Base-by-base conservation (phyloP, 2,113 vertebrate genomes). In the Tyrannus savana region DNA sequence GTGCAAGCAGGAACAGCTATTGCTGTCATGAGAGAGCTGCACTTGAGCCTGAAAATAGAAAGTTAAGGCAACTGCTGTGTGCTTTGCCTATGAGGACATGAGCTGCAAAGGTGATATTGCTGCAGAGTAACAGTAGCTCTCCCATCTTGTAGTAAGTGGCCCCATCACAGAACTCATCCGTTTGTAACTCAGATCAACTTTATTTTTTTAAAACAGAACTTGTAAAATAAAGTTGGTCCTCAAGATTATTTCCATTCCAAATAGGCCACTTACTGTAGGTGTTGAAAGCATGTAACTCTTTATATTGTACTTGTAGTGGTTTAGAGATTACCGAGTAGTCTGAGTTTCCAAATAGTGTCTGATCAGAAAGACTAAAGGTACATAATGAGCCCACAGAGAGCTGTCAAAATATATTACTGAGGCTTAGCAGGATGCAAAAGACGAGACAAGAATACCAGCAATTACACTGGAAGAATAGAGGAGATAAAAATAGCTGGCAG, bases 401-500 rank as follows among this genome's bases (percentile, higher is more conserved):
- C 60, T 93, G 78, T 79, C 92, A 85, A 75, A 87, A 92, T 67
- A 13, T 4, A 64, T 78, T 68, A 78, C 7, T 50, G 58, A 87
- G 68, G 52, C 49, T 88, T 86, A 79, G 67, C 60, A 88, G n/a
- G 60, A 90, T 84, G 49, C 50, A 89, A 58, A 60, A 46, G 44
- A 18, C 14, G 83, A 82, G 56, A 24, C 35, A 56, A 87, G 50
- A 87, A 86, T 64, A 84, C 27, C 63, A 81, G 56, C 72, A 87
- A 58, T 87, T 77, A 84, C 27, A n/a, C 5, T 25, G 59, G 35
- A 33, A 71, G 60, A 87, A 56, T 0, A 95, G 44, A 77, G 31
- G 55, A 79, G 44, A 73, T n/a, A 84, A 86, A 94, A 94, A 88
- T 64, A 93, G 27, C 37, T 86, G 72, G 42, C 52, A 86, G 76